Percentiles rank a stretch among this genome's conserved stretches.
Evolutionary conservation across 2,113 vertebrate species (phyloP).

Genomic region (Coryphaenoides rupestris): DNA sequence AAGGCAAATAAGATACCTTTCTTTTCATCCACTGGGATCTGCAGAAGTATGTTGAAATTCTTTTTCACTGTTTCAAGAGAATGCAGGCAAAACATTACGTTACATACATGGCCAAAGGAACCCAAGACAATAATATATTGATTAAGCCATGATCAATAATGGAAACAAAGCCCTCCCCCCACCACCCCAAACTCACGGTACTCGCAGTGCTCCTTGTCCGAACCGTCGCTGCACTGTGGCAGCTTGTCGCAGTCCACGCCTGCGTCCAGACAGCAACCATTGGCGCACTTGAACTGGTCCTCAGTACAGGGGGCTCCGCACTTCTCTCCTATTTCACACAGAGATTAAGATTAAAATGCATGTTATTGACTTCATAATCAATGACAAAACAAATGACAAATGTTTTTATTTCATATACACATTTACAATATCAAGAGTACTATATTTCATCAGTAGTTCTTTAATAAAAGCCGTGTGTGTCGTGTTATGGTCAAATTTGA

Average conservation of each 20-base stretch:
- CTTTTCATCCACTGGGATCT: conserved; percentile 52
- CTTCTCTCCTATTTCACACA: conserved; percentile 43
- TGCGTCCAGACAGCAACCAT: conserved; percentile 85
- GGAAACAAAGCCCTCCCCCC: conserved; percentile 8
- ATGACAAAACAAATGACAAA: too few relatives aligned
- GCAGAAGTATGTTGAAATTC: conserved; percentile 48
- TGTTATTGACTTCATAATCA: neutral
- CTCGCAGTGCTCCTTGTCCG: conserved; percentile 79
- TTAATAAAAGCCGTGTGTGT: too few relatives aligned
- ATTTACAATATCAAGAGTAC: too few relatives aligned
- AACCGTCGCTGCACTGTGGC: conserved; percentile 79
- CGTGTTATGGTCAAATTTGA: too few relatives aligned
- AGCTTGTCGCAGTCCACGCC: conserved; percentile 84
- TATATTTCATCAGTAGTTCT: too few relatives aligned
- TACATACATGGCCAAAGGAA: too few relatives aligned
- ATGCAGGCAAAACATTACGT: neutral
- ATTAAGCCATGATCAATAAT: neutral
- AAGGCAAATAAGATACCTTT: conserved; percentile 60
- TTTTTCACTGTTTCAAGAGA: conserved; percentile 42
- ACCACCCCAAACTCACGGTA: conserved; percentile 48
- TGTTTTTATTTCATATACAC: too few relatives aligned
- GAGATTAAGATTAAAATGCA: conserved; percentile 7
- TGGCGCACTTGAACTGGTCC: conserved; percentile 78
- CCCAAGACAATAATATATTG: too few relatives aligned
- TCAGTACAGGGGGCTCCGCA: conserved; percentile 74